Conservation (phyloP, 2,113 vertebrate genomes). For the Ctenodactylus gundi region DNA sequence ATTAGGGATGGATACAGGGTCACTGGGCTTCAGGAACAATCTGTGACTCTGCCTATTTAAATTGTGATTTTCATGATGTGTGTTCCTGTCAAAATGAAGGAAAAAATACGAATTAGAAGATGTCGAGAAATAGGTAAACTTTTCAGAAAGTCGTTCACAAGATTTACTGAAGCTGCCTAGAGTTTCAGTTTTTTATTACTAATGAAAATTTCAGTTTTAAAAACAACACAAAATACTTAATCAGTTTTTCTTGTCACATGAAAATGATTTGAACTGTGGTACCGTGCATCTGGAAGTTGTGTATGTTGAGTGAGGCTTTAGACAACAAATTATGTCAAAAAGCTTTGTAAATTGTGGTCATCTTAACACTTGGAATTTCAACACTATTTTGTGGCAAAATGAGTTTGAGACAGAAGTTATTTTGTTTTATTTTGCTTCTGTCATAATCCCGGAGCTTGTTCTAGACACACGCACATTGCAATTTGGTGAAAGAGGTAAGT, state of each 20-base stretch:
- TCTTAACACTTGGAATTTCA: background rate
- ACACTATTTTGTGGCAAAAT: background rate
- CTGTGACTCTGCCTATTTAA: background rate
- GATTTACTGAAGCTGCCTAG: background rate
- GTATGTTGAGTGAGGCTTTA: constrained; percentile 7
- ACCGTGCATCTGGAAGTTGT: background rate
- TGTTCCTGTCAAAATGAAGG: background rate
- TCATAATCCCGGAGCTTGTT: background rate
- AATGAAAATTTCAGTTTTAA: background rate
- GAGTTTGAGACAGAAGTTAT: background rate
- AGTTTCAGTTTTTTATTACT: background rate
- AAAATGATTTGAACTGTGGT: background rate
- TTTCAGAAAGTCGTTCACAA: background rate
- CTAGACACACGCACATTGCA: background rate
- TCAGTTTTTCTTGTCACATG: background rate
- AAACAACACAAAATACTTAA: background rate
- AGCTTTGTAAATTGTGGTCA: background rate
- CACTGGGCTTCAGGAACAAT: background rate
- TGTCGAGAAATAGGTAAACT: background rate
- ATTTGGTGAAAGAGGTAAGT: background rate
- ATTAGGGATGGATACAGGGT: background rate
- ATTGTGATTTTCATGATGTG: background rate
- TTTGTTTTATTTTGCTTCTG: constrained; percentile 1
- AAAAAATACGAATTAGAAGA: background rate
- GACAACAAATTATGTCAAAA: background rate